These are phyloP conservation scores for Pagetopsis macropterus DNA, from an alignment of 2,797 vertebrate genomes.

Conservation along the genomic window DNA sequence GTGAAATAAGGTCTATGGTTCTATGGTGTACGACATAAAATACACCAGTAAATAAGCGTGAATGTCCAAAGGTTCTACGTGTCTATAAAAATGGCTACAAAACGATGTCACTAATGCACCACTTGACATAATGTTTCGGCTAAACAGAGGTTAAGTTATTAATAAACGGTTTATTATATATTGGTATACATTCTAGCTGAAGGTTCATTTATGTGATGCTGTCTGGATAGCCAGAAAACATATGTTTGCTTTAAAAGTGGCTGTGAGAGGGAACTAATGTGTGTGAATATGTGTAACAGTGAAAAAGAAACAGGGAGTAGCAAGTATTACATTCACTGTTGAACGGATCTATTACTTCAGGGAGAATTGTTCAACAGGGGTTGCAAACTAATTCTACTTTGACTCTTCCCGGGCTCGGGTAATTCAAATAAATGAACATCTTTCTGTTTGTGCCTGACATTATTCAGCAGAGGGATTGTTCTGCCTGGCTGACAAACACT, in stretches of 20 bases:
- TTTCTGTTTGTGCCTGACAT: conserved; percentile 55
- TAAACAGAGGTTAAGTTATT: not conserved
- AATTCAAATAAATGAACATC: conserved; percentile 68
- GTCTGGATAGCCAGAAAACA: not conserved
- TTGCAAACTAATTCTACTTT: conserved; percentile 18
- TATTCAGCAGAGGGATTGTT: conserved; percentile 50
- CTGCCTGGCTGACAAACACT: conserved; percentile 11
- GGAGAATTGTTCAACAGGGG: conserved; percentile 31
- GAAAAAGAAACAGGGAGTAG: not conserved
- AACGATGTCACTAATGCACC: not conserved
- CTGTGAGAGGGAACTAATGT: not conserved
- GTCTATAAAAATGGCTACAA: too few relatives aligned
- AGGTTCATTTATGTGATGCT: not conserved
- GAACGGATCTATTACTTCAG: conserved; percentile 7
- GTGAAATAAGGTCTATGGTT: too few relatives aligned
- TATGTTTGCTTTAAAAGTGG: not conserved
- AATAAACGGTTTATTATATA: not conserved
- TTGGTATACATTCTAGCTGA: not conserved
- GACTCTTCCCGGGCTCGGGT: conserved; percentile 26
- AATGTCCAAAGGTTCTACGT: too few relatives aligned
- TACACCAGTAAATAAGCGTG: too few relatives aligned
- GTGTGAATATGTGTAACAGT: not conserved
- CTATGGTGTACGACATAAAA: too few relatives aligned
- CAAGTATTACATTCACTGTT: not conserved
- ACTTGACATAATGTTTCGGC: not conserved